Conservation (phyloP, 1,140 invertebrate genomes). For the Hycleus cichorii region DNA sequence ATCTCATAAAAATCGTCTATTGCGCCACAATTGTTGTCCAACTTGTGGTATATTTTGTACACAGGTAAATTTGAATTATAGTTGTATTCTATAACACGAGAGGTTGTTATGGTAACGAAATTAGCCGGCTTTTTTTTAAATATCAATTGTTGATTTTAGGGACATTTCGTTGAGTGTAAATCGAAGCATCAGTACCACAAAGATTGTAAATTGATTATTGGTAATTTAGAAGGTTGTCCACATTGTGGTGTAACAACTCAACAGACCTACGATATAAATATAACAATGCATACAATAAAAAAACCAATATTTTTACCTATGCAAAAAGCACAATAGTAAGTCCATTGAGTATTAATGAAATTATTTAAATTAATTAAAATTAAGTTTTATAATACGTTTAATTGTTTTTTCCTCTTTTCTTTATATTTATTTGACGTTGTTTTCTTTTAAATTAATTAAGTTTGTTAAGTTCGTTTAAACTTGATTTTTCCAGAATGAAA, state of each 20-base stretch:
- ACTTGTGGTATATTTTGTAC: slow-evolving; percentile 87
- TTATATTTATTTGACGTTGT: no score
- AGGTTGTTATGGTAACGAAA: no score
- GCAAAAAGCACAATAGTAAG: slow-evolving; percentile 43
- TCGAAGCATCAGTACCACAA: slow-evolving; percentile 62
- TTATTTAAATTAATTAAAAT: no score
- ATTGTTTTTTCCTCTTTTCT: no score
- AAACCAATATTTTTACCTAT: slow-evolving; percentile 53
- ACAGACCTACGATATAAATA: slow-evolving; percentile 46
- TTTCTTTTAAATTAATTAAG: no score
- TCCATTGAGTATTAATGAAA: slow-evolving; percentile 12
- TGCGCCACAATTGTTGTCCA: slow-evolving; percentile 81
- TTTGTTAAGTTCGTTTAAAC: no score
- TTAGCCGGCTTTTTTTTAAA: neutral
- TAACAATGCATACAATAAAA: slow-evolving; percentile 51
- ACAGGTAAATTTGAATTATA: slow-evolving; percentile 48
- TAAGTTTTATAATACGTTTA: no score
- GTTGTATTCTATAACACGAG: no score
- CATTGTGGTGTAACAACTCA: slow-evolving; percentile 57
- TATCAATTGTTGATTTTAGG: slow-evolving; percentile 41
- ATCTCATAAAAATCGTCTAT: slow-evolving; percentile 67
- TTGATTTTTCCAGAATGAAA: no score
- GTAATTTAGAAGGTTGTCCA: slow-evolving; percentile 48
- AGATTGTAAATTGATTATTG: slow-evolving; percentile 51
- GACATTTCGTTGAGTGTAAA: slow-evolving; percentile 60